These are phyloP conservation scores for Eilema depressum DNA, from an alignment of 2,888 invertebrate species.

Conservation along the genomic window DNA sequence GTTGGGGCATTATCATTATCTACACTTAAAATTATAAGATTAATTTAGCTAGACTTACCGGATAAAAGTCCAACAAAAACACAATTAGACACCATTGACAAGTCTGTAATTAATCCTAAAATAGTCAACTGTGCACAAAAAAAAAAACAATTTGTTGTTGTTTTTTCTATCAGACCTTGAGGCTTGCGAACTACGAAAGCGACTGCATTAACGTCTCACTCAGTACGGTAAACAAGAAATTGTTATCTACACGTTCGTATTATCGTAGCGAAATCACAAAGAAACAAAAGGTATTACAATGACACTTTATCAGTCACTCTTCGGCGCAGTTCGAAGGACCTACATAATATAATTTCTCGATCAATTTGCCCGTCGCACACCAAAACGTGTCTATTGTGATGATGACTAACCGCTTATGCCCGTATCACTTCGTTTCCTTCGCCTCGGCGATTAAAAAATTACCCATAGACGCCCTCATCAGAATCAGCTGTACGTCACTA, in stretches of 20 bases:
- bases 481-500: slow-evolving; percentile 81
- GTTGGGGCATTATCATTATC: too few relatives aligned
- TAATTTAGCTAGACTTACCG: slow-evolving; percentile 60
- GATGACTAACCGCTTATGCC: slow-evolving; percentile 83
- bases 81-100: slow-evolving; percentile 80
- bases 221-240: slow-evolving; percentile 73
- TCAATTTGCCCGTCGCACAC: slow-evolving; percentile 65
- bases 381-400: slow-evolving; percentile 74
- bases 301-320: slow-evolving; percentile 71
- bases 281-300: slow-evolving; percentile 73
- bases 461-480: slow-evolving; percentile 76
- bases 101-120: slow-evolving; percentile 39
- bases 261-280: slow-evolving; percentile 77
- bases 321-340: slow-evolving; percentile 66
- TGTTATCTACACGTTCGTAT: slow-evolving; percentile 73
- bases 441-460: slow-evolving; percentile 65
- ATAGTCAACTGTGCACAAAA: slow-evolving; percentile 40
- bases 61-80: slow-evolving; percentile 74
- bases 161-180: slow-evolving; percentile 48
- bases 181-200: slow-evolving; percentile 60
- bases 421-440: slow-evolving; percentile 75
- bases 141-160: slow-evolving; percentile 32
- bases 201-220: slow-evolving; percentile 60
- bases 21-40: background rate
- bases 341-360: slow-evolving; percentile 60